Evolutionary conservation across 2,797 vertebrate species (phyloP).

Genomic region (Pseudochirops corinnae): DNA sequence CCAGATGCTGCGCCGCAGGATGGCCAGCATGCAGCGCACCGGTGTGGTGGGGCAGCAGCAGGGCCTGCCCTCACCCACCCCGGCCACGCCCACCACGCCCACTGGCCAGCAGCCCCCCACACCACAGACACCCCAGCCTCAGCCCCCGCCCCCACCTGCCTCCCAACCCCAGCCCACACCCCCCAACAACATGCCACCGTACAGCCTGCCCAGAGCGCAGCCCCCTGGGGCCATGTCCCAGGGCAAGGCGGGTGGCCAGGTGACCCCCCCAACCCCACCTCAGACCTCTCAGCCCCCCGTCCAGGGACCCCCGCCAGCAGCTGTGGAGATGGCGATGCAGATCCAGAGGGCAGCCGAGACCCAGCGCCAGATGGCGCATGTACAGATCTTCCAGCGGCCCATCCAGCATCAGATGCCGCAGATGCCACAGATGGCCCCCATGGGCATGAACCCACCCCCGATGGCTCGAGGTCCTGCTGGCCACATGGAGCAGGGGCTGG

Average conservation of each 20-base stretch:
- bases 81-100: slow-evolving; percentile 90
- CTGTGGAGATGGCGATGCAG: slow-evolving; percentile 97
- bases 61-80: slow-evolving; percentile 87
- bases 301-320: slow-evolving; percentile 93
- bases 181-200: slow-evolving; percentile 89
- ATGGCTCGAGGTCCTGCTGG: slow-evolving; percentile 85
- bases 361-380: slow-evolving; percentile 96
- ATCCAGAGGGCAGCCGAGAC: slow-evolving; percentile 97
- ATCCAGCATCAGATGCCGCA: slow-evolving; percentile 90
- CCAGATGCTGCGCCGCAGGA: slow-evolving; percentile 96
- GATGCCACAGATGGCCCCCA: slow-evolving; percentile 83
- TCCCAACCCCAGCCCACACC: slow-evolving; percentile 87
- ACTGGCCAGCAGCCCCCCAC: slow-evolving; percentile 93
- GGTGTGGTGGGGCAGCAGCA: slow-evolving; percentile 90
- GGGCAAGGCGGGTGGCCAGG: slow-evolving; percentile 91
- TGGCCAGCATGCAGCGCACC: slow-evolving; percentile 98
- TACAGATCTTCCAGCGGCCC: slow-evolving; percentile 93
- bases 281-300: slow-evolving; percentile 88
- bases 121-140: slow-evolving; percentile 92
- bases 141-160: slow-evolving; percentile 86
- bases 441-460: slow-evolving; percentile 89
- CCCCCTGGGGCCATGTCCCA: slow-evolving; percentile 91
- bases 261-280: slow-evolving; percentile 92
- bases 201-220: slow-evolving; percentile 88
- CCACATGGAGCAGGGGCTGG: slow-evolving; percentile 91